These are phyloP conservation scores for Puntigrus tetrazona DNA, from an alignment of 2,113 vertebrate species.

Conservation along the genomic window DNA sequence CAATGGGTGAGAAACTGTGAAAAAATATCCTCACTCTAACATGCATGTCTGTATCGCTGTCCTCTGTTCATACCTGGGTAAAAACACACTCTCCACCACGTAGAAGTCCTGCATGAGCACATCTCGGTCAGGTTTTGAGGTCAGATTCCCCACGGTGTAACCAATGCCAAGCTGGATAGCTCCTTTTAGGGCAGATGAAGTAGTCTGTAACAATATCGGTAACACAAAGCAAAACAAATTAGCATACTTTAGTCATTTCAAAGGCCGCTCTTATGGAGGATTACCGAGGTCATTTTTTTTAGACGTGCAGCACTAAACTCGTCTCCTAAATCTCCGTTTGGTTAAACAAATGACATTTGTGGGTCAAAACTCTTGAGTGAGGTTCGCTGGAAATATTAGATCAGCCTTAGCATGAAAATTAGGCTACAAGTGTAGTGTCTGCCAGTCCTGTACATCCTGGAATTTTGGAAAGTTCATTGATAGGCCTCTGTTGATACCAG, in stretches of 20 bases:
- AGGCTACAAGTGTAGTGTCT: not conserved
- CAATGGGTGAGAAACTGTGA: not conserved
- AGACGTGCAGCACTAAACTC: not conserved
- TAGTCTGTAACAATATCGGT: slow-evolving; percentile 75
- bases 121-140: slow-evolving; percentile 95
- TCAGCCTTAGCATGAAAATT: not conserved
- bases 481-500: slow-evolving; percentile 20
- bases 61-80: slow-evolving; percentile 84
- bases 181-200: slow-evolving; percentile 94
- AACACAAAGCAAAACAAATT: slow-evolving; percentile 16
- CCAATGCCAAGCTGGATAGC: slow-evolving; percentile 97
- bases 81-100: slow-evolving; percentile 96
- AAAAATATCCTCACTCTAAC: not conserved
- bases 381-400: not conserved
- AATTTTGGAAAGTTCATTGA: slow-evolving; percentile 11
- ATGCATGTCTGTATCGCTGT: not conserved
- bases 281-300: not conserved
- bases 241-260: not conserved
- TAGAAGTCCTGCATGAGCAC: slow-evolving; percentile 99
- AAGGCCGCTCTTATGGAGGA: not conserved
- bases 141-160: slow-evolving; percentile 95
- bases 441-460: not conserved
- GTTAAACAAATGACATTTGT: slow-evolving; percentile 2
- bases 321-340: not conserved
- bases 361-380: not conserved